phyloP scores from a whole-genome alignment of 2,797 vertebrate genomes.

The Chelidonichthys spinosus region DNA sequence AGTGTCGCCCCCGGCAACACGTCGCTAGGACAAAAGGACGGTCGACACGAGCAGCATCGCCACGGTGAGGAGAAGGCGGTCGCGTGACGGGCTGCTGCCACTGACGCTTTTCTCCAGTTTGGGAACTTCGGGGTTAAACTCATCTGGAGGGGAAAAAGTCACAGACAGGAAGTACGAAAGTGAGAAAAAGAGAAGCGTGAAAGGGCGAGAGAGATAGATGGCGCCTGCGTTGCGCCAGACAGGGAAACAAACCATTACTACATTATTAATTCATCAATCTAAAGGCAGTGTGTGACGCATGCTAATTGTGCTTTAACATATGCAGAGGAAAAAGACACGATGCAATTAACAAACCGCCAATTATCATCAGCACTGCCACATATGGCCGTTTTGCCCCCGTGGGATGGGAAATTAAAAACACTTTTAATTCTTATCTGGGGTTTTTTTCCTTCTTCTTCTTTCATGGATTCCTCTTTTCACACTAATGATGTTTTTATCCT shows the following conservation, averaged over 20 bases:
- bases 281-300: constrained; percentile 52
- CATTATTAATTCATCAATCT: constrained; percentile 75
- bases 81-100: constrained; percentile 93
- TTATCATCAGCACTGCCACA: constrained; percentile 70
- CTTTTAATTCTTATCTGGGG: constrained; percentile 58
- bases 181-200: constrained; percentile 24
- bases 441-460: constrained; percentile 14
- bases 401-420: constrained; percentile 67
- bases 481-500: constrained; percentile 79
- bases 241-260: constrained; percentile 56
- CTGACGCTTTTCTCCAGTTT: constrained; percentile 98
- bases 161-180: constrained; percentile 28
- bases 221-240: neutral
- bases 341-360: constrained; percentile 74
- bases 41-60: constrained; percentile 88
- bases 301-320: constrained; percentile 64
- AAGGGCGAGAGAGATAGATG: neutral
- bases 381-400: constrained; percentile 46
- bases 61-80: constrained; percentile 92
- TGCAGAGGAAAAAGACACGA: constrained; percentile 59
- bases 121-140: constrained; percentile 94
- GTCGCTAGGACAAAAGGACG: constrained; percentile 90
- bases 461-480: constrained; percentile 50
- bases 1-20: constrained; percentile 24
- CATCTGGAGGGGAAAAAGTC: constrained; percentile 79